Evolutionary conservation across 2,797 vertebrate species (phyloP).

Genomic region (Hydrolagus colliei): DNA sequence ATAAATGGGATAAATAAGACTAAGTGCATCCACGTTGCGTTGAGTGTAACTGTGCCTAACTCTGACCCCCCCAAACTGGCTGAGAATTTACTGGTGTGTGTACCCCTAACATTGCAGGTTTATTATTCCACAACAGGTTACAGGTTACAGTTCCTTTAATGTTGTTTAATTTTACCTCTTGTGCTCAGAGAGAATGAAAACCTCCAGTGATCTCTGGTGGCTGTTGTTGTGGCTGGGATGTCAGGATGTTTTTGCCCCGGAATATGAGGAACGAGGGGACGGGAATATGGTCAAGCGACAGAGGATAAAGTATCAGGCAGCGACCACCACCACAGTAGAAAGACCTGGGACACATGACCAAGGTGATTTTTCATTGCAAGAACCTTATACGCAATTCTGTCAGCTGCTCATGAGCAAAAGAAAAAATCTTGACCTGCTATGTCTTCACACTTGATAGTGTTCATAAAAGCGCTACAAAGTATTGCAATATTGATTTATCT

Average conservation of each 20-base stretch:
- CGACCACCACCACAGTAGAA: slow-evolving; percentile 48
- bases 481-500: too few relatives aligned
- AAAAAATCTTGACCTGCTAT: too few relatives aligned
- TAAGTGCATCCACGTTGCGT: too few relatives aligned
- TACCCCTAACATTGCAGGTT: neutral
- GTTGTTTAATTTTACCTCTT: slow-evolving; percentile 36
- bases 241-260: slow-evolving; percentile 59
- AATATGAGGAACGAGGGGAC: slow-evolving; percentile 54
- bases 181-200: slow-evolving; percentile 47
- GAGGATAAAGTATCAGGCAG: slow-evolving; percentile 49
- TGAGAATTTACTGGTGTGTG: neutral
- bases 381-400: too few relatives aligned
- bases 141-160: slow-evolving; percentile 30
- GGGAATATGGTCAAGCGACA: slow-evolving; percentile 46
- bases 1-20: too few relatives aligned
- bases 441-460: too few relatives aligned
- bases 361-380: slow-evolving; percentile 53
- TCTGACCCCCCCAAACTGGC: too few relatives aligned
- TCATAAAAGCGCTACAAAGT: too few relatives aligned
- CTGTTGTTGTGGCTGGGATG: slow-evolving; percentile 61
- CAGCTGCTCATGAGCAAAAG: too few relatives aligned
- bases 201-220: slow-evolving; percentile 52
- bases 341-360: slow-evolving; percentile 58
- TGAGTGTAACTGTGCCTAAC: neutral
- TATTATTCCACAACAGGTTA: slow-evolving; percentile 9